phyloP scores from a whole-genome alignment of 2,888 invertebrate species.

The Habroteleia sp. region DNA sequence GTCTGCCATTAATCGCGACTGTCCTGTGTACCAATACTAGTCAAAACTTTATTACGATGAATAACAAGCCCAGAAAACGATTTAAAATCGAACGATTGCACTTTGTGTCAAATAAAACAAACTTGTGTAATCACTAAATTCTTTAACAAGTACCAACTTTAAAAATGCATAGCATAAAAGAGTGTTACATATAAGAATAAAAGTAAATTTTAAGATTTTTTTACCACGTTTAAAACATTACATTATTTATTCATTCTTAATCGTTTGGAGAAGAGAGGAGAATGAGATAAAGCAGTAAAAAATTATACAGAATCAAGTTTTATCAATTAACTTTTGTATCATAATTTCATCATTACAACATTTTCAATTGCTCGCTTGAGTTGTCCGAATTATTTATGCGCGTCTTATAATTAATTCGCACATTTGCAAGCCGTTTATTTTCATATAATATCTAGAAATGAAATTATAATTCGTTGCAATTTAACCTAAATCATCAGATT shows the following conservation, averaged over 20 bases:
- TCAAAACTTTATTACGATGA: slow-evolving; percentile 18
- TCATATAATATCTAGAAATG: slow-evolving; percentile 6
- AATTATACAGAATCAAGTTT: no score
- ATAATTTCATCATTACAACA: not conserved
- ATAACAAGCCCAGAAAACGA: slow-evolving; percentile 18
- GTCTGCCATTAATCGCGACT: slow-evolving; percentile 29
- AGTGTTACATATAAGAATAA: no score
- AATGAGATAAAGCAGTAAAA: no score
- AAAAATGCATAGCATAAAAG: not conserved
- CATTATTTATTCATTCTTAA: no score
- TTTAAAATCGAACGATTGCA: slow-evolving; percentile 14
- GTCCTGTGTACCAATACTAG: slow-evolving; percentile 14
- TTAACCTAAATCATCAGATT: slow-evolving; percentile 32
- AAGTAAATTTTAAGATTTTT: no score
- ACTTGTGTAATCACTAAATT: slow-evolving; percentile 25
- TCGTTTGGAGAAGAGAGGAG: no score
- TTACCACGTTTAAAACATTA: no score
- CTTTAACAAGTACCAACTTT: not conserved
- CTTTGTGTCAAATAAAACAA: slow-evolving; percentile 15
- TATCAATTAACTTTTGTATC: no score
- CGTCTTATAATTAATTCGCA: not conserved
- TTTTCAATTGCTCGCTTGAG: not conserved
- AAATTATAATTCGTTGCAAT: slow-evolving; percentile 31
- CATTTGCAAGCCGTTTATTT: not conserved
- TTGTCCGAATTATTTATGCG: slow-evolving; percentile 1